Evolutionary conservation across 2,113 vertebrate genomes (phyloP), one percentile per base, ranked within the genome.

Genomic region (Myiozetetes cayanensis): DNA sequence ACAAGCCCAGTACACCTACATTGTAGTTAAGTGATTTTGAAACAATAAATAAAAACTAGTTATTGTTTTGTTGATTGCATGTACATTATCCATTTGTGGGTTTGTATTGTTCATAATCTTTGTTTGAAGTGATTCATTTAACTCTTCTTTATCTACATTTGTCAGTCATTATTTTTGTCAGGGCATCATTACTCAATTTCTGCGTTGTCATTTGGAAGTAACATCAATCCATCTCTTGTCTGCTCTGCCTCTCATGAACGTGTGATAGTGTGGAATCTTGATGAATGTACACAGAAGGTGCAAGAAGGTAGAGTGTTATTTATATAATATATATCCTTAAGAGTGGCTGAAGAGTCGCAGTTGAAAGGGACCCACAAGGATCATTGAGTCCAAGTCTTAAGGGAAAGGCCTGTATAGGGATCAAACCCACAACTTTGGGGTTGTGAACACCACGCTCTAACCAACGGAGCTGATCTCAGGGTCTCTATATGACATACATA

Each of bases 241-340:
- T 99, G 98, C 58, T 99, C 99, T 56, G 98, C 99, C n/a, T 99
- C 99, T 49, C 73, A 31, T 53, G 99, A 99, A 52, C 93, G 77
- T 44, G 87, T 99, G 27, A 98, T 99, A 22, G 77, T 98, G 46
- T 99, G 99, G 99, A 96, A 98, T 86, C 89, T 99, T 82, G 97
- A 98, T 8, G 85, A 94, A 27, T 99, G 98, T 78, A 93, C 85
- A 31, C 93, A 79, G 87, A 97, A 95, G 76, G 87, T 76, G 23
- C 88, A 94, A 66, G 87, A 98, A 94, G 99, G 99, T 99, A 93
- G 93, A 22, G 37, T 37, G 30, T 33, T 43, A 6, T 63, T 59
- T 83, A n/a, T 67, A 10, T 55, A 46, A 12, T 16, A 12, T 49
- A 23, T 27, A 31, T 30, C 27, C 39, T 21, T 43, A 63, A 43